Base-by-base conservation (phyloP, 2,113 vertebrate genomes). In the Machaerirhynchus nigripectus region DNA sequence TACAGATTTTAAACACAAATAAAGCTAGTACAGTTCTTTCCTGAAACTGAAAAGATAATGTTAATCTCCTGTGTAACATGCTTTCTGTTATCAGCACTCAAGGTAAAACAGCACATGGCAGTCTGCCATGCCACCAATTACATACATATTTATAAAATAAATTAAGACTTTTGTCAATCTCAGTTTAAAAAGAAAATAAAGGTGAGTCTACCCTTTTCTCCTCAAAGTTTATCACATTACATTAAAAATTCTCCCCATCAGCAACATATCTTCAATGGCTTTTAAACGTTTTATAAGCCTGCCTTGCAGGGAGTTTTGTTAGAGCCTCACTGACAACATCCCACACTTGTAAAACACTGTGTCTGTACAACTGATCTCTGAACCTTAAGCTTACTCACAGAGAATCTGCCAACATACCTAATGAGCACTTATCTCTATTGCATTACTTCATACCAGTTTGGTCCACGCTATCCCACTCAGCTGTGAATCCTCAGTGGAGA, bases 151-250 rank as follows among this genome's bases (percentile, higher is more conserved):
- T 70, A 84, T 35, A 70, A 94, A 90, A 75, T 24, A 95, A 97
- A 96, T 95, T 40, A 95, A 95, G 60, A 78, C 57, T 96, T 92
- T 95, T 89, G 6, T 64, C 84, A 97, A 86, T 92, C 85, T 87
- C 65, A 92, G 70, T 88, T 96, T 87, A 93, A 95, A 94, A 95
- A 86, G 65, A 95, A 95, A 89, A 89, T 83, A 85, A 90, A 95
- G 59, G 70, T 47, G 8, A 60, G 21, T 14, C 27, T 78, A 28
- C 31, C 37, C 19, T 63, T 33, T 84, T 68, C 23, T 73, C 12
- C 47, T 87, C 69, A 78, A 96, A 95, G 84, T 95, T 95, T 92
- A 91, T 55, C 67, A 56, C 60, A 96, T 57, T 42, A 56, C 23
- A 71, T 26, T 26, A 55, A 89, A 91, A 93, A 91, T 94, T 96